A percentile compares a stretch with the other conserved stretches of the same genome.
Conservation (phyloP, 2,888 invertebrate species). For the Terebella lapidaria region DNA sequence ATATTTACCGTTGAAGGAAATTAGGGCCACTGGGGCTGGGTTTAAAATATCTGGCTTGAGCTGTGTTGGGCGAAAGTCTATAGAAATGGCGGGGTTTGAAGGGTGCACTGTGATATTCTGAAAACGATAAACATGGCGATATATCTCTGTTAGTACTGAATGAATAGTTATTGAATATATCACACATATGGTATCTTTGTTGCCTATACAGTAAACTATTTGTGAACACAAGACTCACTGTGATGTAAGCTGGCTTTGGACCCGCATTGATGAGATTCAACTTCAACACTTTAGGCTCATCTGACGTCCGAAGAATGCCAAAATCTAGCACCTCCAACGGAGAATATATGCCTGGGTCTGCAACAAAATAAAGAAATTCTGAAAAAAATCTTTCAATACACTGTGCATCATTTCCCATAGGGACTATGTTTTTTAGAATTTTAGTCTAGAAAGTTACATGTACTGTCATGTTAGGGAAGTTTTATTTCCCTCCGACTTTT, state of each 20-base stretch:
- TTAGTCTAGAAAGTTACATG: no score
- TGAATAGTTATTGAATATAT: no score
- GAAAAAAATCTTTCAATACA: no score
- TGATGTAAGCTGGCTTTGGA: conserved; percentile 65
- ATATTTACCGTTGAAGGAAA: conserved; percentile 58
- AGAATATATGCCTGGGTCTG: conserved; percentile 67
- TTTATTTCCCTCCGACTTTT: no score
- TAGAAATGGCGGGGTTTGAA: conserved; percentile 64
- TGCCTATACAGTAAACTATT: no score
- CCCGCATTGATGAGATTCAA: conserved; percentile 68
- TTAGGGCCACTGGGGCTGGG: conserved; percentile 64
- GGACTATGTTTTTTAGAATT: no score
- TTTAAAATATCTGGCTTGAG: conserved; percentile 64
- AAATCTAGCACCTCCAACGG: conserved; percentile 76
- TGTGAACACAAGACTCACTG: no score
- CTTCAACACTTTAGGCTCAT: conserved; percentile 62
- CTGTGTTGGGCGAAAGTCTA: conserved; percentile 65
- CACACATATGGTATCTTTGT: no score
- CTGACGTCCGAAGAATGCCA: conserved; percentile 71
- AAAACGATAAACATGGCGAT: conserved; percentile 34
- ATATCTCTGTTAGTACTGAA: no score
- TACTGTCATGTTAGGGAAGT: no score
- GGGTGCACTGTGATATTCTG: conserved; percentile 56
- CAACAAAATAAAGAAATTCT: conserved; percentile 20
- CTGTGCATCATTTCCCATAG: no score